Evolutionary conservation across 1,140 invertebrate genomes (phyloP), one percentile per base, ranked within the genome.

Genomic region (Acyrthosiphon pisum): DNA sequence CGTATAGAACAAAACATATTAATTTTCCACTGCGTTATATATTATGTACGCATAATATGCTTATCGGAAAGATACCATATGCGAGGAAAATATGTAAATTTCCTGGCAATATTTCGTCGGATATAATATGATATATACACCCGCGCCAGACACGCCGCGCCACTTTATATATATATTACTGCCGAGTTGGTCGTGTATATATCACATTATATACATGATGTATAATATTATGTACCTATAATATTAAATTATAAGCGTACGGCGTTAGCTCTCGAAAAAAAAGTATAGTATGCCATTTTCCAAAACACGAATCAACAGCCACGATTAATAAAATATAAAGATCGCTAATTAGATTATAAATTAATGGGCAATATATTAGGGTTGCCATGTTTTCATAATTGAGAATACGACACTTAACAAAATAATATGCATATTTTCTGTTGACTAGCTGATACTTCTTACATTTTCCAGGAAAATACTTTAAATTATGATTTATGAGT

Each of bases 21-120:
- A 37, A 41, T 84, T 84, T 84, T 84, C 81, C 81, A 37, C 60
- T 30, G 76, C 18, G n/a, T 81, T 35, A 81, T 81, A 68, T 68
- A 81, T 81, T 35, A 35, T 81, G 37, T 37, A 68, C 30, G 60
- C 35, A 41, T 84, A 41, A 41, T 84, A 23, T 26, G 60, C 60
- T 84, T 84, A 84, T 41, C 35, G 81, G 81, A 84, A 84, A 41
- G 81, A 84, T 84, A 84, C 81, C 81, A 84, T 84, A 81, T 35
- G n/a, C 76, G 35, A 35, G 68, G 35, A 81, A 81, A 81, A 35
- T 35, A 84, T 84, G 81, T 37, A 84, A 83, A 83, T 83, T 84
- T 44, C 37, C 35, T 84, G n/a, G 81, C 76, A 81, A 81, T 84
- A 41, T 84, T 84, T 41, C 81, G 37, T 84, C 22, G 81, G 81